Evolutionary conservation across 2,888 invertebrate genomes (phyloP), one percentile per base, ranked within the genome.

Genomic region (Gari tellinella): DNA sequence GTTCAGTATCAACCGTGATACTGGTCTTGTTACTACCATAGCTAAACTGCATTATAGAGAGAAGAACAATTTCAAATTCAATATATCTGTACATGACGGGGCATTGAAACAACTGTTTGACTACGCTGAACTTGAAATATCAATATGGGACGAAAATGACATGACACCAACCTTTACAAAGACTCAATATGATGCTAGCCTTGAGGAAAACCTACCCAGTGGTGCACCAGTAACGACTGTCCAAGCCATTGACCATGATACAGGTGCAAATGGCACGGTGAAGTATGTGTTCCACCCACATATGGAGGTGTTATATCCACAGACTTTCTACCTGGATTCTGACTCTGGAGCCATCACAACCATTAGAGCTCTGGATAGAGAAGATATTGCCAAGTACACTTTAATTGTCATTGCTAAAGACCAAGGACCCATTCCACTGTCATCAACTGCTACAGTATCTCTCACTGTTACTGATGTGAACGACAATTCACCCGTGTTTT

Each of bases 81-180:
- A 96, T 86, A 96, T 99, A 58, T 96, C 96, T 0, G 98, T 98
- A 0, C 93, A 96, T 83, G 98, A 98, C 91, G 97, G 97, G 0
- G 98, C 98, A 0, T 97, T 97, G 0, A 97, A 97, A 92, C 97
- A 98, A 0, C 97, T 97, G 92, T 97, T 96, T 94, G 97, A 97
- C 1, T 96, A 95, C 85, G 97, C 98, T 0, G 95, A 96, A 90
- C 93, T 99, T 21, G 96, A 96, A 93, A 95, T 99, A 7, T 96
- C 95, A 2, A 96, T 99, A 81, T 93, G 97, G 73, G 98, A 99
- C 92, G 98, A 98, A 92, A 99, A 99, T 91, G 98, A 98, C 89
- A 97, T 98, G 92, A 95, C 95, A 19, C 99, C 99, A 0, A 94
- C 94, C 85, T 98, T 98, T 92, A 76, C 82, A 4, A 60, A 82